Percentiles rank a stretch among this genome's conserved stretches.
These are phyloP conservation scores for Caenorhabditis latens DNA, from an alignment of 1,140 invertebrate genomes.

Conservation along the genomic window DNA sequence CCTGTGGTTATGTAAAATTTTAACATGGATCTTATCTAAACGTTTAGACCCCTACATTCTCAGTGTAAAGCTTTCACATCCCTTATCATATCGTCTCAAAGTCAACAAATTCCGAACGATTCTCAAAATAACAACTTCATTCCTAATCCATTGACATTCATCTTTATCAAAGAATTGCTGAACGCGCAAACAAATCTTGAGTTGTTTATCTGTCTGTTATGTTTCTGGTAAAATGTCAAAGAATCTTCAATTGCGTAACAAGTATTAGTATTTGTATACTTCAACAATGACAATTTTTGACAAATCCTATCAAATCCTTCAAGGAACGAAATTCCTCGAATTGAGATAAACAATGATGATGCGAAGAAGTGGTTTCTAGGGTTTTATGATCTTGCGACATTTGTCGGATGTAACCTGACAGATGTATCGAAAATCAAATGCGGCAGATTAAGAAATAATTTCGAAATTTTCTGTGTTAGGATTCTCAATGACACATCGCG, in stretches of 20 bases:
- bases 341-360: constrained; percentile 23
- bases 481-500: background rate
- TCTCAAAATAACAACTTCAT: constrained; percentile 4
- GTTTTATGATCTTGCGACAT: background rate
- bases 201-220: constrained; percentile 43
- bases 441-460: background rate
- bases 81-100: background rate
- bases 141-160: constrained; percentile 14
- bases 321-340: background rate
- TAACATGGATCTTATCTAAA: no score
- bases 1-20: no score
- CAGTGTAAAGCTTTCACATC: no score
- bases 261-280: constrained; percentile 29
- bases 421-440: background rate
- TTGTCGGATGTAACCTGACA: background rate
- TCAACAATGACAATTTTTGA: constrained; percentile 33
- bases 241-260: constrained; percentile 20
- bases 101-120: background rate
- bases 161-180: background rate
- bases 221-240: constrained; percentile 2
- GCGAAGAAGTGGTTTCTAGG: background rate
- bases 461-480: background rate
- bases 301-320: constrained; percentile 18
- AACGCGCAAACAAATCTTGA: background rate
- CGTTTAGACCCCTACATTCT: no score